A percentile compares a stretch with the other conserved stretches of the same genome.
Evolutionary conservation across 2,797 vertebrate species (phyloP).

Genomic region (Eulemur coronatus): DNA sequence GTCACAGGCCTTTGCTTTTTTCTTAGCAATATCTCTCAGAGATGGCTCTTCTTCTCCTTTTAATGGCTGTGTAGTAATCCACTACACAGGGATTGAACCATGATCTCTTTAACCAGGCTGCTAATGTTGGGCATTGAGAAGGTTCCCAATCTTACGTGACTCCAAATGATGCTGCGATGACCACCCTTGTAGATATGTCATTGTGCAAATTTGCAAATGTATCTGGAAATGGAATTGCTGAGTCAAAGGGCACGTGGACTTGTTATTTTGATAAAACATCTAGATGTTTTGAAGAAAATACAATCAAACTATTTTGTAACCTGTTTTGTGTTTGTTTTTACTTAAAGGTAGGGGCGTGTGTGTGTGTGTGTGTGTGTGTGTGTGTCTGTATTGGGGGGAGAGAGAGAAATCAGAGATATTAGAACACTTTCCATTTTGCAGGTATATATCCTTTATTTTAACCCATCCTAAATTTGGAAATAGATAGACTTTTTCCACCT

Average conservation of each 20-base stretch:
- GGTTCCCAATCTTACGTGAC: not conserved
- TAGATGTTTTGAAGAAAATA: not conserved
- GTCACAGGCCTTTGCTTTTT: not conserved
- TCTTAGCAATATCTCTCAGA: not conserved
- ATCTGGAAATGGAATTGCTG: not conserved
- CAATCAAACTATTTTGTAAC: not conserved
- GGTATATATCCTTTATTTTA: not conserved
- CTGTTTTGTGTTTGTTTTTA: not conserved
- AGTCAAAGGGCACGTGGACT: accelerated
- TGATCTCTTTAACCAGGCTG: not conserved
- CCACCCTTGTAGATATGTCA: not conserved
- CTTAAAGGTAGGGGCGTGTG: not conserved
- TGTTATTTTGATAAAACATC: not conserved
- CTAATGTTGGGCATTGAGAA: not conserved
- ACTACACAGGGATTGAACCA: accelerated
- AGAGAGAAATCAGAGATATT: not conserved
- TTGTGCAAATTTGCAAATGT: not conserved
- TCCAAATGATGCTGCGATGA: not conserved
- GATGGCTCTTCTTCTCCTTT: not conserved
- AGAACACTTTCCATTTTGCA: not conserved
- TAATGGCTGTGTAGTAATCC: not conserved
- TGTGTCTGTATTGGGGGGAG: no score
- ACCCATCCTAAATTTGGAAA: not conserved
- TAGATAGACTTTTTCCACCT: not conserved
- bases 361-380: not conserved